A percentile compares a stretch with the other conserved stretches of the same genome.
Conservation (phyloP, 2,888 invertebrate genomes). For the Charanyca ferruginea region DNA sequence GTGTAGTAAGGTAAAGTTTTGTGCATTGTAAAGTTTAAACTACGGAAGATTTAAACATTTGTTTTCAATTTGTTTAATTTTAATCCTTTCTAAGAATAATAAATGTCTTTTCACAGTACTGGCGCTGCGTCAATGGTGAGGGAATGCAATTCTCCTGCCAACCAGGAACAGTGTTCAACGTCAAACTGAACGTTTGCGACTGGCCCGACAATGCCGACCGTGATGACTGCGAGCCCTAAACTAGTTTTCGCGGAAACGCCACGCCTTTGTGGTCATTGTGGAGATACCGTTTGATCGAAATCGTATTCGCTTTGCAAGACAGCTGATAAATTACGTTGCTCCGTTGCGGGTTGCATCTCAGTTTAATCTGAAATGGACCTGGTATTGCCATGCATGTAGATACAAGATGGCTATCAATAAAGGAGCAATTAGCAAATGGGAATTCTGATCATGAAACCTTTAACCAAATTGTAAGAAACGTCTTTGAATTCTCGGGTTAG, state of each 20-base stretch:
- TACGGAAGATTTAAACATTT: not conserved
- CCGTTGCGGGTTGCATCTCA: conserved; percentile 28
- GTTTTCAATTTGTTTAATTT: no score
- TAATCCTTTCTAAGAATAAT: no score
- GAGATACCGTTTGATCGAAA: conserved; percentile 57
- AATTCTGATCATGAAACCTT: not conserved
- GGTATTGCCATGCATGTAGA: conserved; percentile 14
- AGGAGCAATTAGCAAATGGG: conserved; percentile 27
- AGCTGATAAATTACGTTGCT: conserved; percentile 50
- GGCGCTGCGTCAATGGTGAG: conserved; percentile 95
- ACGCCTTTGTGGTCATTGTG: conserved; percentile 44
- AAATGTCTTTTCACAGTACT: conserved; percentile 92
- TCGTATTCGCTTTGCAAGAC: conserved; percentile 46
- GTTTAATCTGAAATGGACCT: conserved; percentile 20
- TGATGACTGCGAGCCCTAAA: conserved; percentile 86
- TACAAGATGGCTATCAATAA: conserved; percentile 11
- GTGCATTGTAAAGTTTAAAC: not conserved
- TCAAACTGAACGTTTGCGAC: conserved; percentile 93
- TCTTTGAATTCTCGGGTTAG: not conserved
- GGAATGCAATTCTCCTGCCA: conserved; percentile 94
- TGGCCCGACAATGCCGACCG: conserved; percentile 95
- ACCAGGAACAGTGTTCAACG: conserved; percentile 94
- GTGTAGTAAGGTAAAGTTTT: conserved; percentile 81
- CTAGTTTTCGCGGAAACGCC: conserved; percentile 39
- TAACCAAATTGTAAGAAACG: not conserved